phyloP scores from a whole-genome alignment of 2,888 invertebrate genomes.

The Noctua comes region DNA sequence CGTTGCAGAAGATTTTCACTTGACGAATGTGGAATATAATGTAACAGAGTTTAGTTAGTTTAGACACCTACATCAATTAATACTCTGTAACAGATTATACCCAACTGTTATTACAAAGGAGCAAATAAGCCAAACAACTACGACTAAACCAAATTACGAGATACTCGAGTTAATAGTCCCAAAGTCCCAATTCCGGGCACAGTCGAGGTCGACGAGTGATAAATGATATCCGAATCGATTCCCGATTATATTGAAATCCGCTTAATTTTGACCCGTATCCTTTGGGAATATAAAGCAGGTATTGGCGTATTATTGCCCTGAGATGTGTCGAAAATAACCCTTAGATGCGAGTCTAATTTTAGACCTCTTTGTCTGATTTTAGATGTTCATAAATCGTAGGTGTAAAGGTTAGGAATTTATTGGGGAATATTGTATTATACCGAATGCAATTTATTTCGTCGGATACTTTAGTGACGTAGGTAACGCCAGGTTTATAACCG shows the following conservation, averaged over 20 bases:
- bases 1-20: too few species aligned
- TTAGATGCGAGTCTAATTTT: slow-evolving; percentile 20
- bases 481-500: neutral
- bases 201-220: slow-evolving; percentile 58
- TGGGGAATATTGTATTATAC: neutral
- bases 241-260: slow-evolving; percentile 67
- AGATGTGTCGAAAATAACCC: slow-evolving; percentile 35
- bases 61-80: neutral
- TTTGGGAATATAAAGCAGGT: slow-evolving; percentile 55
- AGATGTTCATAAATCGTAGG: neutral
- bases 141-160: slow-evolving; percentile 40
- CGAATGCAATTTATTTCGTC: slow-evolving; percentile 13
- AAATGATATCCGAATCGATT: slow-evolving; percentile 69
- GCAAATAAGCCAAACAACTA: slow-evolving; percentile 8
- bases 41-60: too few species aligned
- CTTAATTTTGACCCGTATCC: slow-evolving; percentile 64
- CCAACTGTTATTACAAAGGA: slow-evolving; percentile 1
- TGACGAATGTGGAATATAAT: too few species aligned
- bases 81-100: neutral
- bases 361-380: slow-evolving; percentile 11
- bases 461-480: neutral
- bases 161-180: slow-evolving; percentile 33
- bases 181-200: slow-evolving; percentile 28
- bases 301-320: slow-evolving; percentile 38
- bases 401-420: slow-evolving; percentile 3